Base-by-base conservation (phyloP, 2,888 invertebrate species). In the Calliphora vomitoria region DNA sequence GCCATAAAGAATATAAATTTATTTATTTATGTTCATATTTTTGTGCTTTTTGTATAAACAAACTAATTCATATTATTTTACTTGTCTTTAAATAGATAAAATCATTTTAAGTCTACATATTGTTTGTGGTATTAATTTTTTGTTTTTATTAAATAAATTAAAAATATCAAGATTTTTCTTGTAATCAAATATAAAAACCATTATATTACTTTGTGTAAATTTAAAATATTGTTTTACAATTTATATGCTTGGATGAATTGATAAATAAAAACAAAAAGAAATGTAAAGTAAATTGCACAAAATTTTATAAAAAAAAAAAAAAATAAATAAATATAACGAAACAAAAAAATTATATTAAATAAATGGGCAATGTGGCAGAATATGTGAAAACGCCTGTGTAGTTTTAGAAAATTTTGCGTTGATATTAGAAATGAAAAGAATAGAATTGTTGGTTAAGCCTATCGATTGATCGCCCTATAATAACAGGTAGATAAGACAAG, bases 201-300 rank as follows among this genome's bases (percentile, higher is more conserved):
- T 66, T 60, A 6, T n/a, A 50, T 50, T 82, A 44, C 60, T 68
- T 75, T 72, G n/a, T 50, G 11, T 4, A 68, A 60, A 25, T 13
- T 41, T 35, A 4, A 35, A 47, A 60, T 53, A 31, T 74, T 68
- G 25, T 82, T 31, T n/a, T 72, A 31, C n/a, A 69, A 64, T n/a
- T 35, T 78, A n/a, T 13, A 71, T 78, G 53, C 83, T 71, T 62
- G 76, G 41, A 35, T 83, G 55, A 78, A 64, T 83, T 71, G 60
- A 44, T 62, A 76, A 62, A 44, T 15, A 58, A 55, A 62, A 68
- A 44, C 6, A 4, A 35, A 68, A 47, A 58, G 15, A 44, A 53
- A 41, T 13, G 11, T 1, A 66, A 69, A n/a, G 11, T 1, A 66
- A 69, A 50, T 55, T 55, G 4, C 15, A 8, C 5, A 53, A 20